Evolutionary conservation across 2,113 vertebrate genomes (phyloP), one percentile per base, ranked within the genome.

Genomic region (Planiliza haematocheilus): DNA sequence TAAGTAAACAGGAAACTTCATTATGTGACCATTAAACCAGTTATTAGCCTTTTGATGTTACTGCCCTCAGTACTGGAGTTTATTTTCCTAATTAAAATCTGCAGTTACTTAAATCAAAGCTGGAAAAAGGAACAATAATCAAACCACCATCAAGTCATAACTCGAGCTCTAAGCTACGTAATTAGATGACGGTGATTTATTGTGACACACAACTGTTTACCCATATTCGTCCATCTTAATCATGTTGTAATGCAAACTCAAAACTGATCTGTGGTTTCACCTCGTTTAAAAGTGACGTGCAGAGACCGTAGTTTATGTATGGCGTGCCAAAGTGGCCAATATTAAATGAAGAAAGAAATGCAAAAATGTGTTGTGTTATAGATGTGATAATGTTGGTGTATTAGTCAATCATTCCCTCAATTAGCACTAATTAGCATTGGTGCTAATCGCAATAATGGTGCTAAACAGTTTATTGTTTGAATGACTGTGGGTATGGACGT

Each of bases 141-240:
- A 37, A 21, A 3, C 66, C 8, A 43, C 16, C 16, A 41, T 39
- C 8, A 62, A 53, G 39, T 51, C n/a, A n/a, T n/a, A n/a, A n/a
- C n/a, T n/a, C 45, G 10, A 38, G 55, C 48, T 50, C 18, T 37
- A 10, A 64, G 21, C 37, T 38, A 17, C 16, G 18, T 48, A 18
- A 50, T 46, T 7, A 46, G 12, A 9, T 55, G 13, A 59, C 24
- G 43, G 52, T 52, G 62, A 41, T 24, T 72, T 51, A 37, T 60
- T 41, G 14, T 37, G 21, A 56, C 7, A 57, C 3, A 53, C 4
- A 3, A 9, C 46, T 20, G 41, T 55, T 62, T 38, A 10, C 20
- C 20, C 18, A 38, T 8, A n/a, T 3, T n/a, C 10, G 11, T 69
- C 39, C 36, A 39, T 45, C 2, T 20, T 0, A 60, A 10, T 3